phyloP scores from a whole-genome alignment of 2,888 invertebrate species.

The Ophion obscuratus region DNA sequence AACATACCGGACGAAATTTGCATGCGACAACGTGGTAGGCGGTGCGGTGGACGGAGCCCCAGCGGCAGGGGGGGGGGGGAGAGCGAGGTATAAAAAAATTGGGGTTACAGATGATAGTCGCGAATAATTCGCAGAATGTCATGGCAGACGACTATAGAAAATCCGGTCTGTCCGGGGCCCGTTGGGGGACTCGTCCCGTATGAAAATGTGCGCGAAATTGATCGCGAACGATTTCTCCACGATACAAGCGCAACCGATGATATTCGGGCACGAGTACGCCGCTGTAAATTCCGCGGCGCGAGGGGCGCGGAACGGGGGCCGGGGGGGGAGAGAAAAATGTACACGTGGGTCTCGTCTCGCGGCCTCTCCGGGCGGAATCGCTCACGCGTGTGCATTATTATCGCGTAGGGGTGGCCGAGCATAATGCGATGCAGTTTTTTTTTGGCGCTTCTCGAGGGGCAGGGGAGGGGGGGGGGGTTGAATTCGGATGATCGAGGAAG shows the following conservation, averaged over 20 bases:
- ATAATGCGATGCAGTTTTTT: constrained; percentile 26
- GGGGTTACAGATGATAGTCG: not conserved
- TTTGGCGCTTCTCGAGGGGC: not conserved
- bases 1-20: constrained; percentile 21
- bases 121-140: not conserved
- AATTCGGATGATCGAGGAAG: constrained; percentile 58
- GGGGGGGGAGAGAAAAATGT: constrained; percentile 50
- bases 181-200: not conserved
- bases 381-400: constrained; percentile 37
- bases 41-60: not conserved
- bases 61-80: not conserved
- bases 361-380: constrained; percentile 27
- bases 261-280: constrained; percentile 57
- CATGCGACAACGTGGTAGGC: constrained; percentile 13
- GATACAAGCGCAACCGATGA: not conserved
- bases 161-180: not conserved
- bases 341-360: constrained; percentile 65
- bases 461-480: not conserved
- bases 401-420: constrained; percentile 19
- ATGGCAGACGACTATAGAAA: not conserved
- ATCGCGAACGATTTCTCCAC: not conserved
- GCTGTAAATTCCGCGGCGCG: constrained; percentile 41
- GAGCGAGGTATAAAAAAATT: not conserved
- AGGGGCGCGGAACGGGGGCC: not conserved
- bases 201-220: not conserved